Base-by-base conservation (phyloP, 2,113 vertebrate species). In the Rynchops niger region DNA sequence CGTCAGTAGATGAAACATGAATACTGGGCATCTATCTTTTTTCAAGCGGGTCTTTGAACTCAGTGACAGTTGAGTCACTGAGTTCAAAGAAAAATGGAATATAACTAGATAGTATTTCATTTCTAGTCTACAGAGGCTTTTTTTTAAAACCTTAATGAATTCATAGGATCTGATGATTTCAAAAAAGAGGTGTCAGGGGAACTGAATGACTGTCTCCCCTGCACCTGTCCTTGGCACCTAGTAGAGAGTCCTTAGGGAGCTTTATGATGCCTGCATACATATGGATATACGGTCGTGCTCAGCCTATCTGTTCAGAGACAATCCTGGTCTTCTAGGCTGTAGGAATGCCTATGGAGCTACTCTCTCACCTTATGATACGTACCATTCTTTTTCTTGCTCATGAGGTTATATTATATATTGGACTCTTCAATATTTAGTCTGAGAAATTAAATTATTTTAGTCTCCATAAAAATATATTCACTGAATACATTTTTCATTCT, bases 201-300 rank as follows among this genome's bases (percentile, higher is more conserved):
- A 47, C 14, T 63, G 45, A 92, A 70, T 32, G 7, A 38, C 40
- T 91, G 20, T 62, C 9, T 88, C 9, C 15, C 9, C 7, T 67
- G 27, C 34, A 82, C 11, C 29, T 86, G 22, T 74, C 9, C 58
- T 62, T 93, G 36, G 15, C 3, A 74, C 9, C 23, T 45, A 27
- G 29, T 7, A 66, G 25, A 52, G 32, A 13, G 38, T 11, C 30
- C 3, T 47, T 34, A 36, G 38, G 70, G 14, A 82, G 21, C 1
- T 84, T 78, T 90, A 52, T 34, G 30, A 50, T 72, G 32, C 7
- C 8, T 70, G 12, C 2, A 0, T 65, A n/a, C 2, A 12, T 53
- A 47, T 0, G 4, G 10, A 52, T 7, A 13, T 36, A 43, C 0
- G 1, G 36, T 29, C 21, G 34, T 2, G 1, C 4, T 82, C n/a